Evolutionary conservation across 2,797 vertebrate genomes (phyloP).

Genomic region (Gymnothorax reevesii): DNA sequence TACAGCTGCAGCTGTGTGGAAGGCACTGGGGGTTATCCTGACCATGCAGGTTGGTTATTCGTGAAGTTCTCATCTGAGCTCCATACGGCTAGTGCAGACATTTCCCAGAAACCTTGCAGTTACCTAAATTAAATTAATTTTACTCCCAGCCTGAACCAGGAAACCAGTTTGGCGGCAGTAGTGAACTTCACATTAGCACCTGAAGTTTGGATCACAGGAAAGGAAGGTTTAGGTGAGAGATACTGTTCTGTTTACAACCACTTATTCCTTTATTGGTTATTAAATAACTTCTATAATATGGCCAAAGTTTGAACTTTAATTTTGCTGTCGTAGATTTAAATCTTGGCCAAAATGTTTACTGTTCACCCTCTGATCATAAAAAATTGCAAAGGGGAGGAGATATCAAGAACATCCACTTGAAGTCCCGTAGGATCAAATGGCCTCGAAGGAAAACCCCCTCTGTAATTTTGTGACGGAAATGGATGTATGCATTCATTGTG

Average conservation of each 20-base stretch:
- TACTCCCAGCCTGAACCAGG: background rate
- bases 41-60: background rate
- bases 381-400: background rate
- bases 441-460: background rate
- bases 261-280: background rate
- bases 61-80: background rate
- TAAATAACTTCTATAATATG: background rate
- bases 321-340: background rate
- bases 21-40: background rate
- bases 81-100: background rate
- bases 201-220: background rate
- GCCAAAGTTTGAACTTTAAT: background rate
- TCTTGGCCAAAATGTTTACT: background rate
- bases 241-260: background rate
- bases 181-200: background rate
- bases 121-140: background rate
- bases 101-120: background rate
- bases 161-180: background rate
- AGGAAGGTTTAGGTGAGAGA: background rate
- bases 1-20: background rate
- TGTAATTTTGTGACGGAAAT: background rate
- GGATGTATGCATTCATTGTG: background rate
- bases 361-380: background rate
- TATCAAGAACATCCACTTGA: background rate
- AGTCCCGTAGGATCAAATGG: background rate